Conservation (phyloP, 2,888 invertebrate species). For the Cynaeus angustus region DNA sequence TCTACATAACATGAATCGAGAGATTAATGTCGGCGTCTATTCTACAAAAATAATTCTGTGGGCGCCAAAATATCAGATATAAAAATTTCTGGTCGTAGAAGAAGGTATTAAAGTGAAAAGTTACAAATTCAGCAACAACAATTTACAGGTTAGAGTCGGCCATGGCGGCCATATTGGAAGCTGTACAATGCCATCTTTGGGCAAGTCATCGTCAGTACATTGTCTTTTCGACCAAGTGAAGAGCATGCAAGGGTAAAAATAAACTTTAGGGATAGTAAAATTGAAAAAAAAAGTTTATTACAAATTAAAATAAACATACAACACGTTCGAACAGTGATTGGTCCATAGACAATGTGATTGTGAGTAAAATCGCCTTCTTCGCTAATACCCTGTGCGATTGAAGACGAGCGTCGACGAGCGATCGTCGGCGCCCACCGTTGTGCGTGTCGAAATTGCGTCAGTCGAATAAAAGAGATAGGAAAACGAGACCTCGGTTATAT, state of each 20-base stretch:
- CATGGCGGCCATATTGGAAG: conserved; percentile 6
- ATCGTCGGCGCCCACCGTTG: conserved; percentile 1
- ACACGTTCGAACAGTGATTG: conserved; percentile 40
- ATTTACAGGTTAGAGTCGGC: not conserved
- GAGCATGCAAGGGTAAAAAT: conserved; percentile 7
- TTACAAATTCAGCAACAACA: conserved; percentile 21
- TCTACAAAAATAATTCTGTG: conserved; percentile 30
- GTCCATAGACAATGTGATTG: conserved; percentile 34
- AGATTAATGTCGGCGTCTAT: conserved; percentile 5
- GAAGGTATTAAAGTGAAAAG: conserved; percentile 39
- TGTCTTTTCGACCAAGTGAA: not conserved
- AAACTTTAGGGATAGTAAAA: conserved; percentile 3
- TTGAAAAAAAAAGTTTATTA: conserved; percentile 11
- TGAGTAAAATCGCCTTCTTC: conserved; percentile 9
- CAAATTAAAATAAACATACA: conserved; percentile 23
- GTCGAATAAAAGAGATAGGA: conserved; percentile 35
- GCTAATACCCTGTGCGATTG: conserved; percentile 43
- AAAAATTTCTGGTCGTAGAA: conserved; percentile 23
- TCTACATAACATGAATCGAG: conserved; percentile 33
- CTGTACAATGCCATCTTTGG: conserved; percentile 1
- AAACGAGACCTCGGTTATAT: conserved; percentile 40
- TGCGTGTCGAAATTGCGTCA: conserved; percentile 34
- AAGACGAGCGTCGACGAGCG: too few relatives aligned
- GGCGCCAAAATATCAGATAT: conserved; percentile 16
- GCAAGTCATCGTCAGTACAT: conserved; percentile 9